phyloP scores from a whole-genome alignment of 2,888 invertebrate genomes.

The Anagyrus pseudococci region DNA sequence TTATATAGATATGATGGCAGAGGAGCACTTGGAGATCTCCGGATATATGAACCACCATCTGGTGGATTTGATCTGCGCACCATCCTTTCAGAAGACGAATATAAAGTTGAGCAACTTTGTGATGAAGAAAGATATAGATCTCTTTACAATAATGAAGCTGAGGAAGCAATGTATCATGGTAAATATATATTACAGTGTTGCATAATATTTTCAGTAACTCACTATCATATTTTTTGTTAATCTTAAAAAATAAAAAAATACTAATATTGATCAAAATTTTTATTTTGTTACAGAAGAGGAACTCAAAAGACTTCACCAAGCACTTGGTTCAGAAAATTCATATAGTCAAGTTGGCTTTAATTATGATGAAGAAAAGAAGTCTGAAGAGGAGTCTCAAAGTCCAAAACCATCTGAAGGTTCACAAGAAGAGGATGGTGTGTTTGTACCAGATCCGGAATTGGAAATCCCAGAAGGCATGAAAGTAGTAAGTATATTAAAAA shows the following conservation, averaged over 20 bases:
- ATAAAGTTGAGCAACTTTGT: constrained; percentile 86
- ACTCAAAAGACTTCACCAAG: constrained; percentile 83
- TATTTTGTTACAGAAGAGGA: constrained; percentile 79
- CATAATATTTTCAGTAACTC: constrained; percentile 15
- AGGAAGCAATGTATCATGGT: constrained; percentile 92
- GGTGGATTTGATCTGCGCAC: constrained; percentile 73
- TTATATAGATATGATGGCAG: constrained; percentile 90
- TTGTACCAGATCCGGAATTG: constrained; percentile 74
- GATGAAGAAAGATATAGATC: constrained; percentile 95
- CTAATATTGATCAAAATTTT: constrained; percentile 9
- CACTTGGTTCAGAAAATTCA: constrained; percentile 64
- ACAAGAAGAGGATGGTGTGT: constrained; percentile 75
- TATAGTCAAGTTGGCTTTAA: constrained; percentile 81
- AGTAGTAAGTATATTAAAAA: constrained; percentile 65
- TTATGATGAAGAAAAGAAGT: constrained; percentile 67
- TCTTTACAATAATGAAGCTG: constrained; percentile 85
- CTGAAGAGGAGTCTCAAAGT: constrained; percentile 59
- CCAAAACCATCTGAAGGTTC: constrained; percentile 61
- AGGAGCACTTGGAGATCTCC: constrained; percentile 87
- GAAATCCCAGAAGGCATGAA: constrained; percentile 78
- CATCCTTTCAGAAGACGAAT: constrained; percentile 75
- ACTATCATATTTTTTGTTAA: no score
- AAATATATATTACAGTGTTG: constrained; percentile 46
- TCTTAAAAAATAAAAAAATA: background rate
- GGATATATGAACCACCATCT: constrained; percentile 78